These are phyloP conservation scores for Neoaliturus tenellus DNA, from an alignment of 2,888 invertebrate genomes.

Conservation along the genomic window DNA sequence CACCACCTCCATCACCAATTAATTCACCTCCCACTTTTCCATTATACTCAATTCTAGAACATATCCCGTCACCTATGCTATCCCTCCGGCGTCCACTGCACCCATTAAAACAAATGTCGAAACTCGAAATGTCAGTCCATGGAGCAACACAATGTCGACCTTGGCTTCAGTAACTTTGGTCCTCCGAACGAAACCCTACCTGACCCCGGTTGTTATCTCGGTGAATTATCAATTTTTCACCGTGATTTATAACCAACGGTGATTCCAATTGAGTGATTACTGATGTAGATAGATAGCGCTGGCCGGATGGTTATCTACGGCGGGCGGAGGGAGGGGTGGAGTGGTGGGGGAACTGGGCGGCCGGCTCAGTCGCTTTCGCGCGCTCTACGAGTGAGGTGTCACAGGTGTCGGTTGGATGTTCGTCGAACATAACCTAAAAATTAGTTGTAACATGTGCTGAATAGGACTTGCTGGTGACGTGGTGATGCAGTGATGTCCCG, in stretches of 20 bases:
- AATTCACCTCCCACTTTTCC: too few relatives aligned
- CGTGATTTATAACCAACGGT: constrained; percentile 47
- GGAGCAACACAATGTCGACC: too few relatives aligned
- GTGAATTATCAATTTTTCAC: constrained; percentile 39
- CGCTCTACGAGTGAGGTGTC: constrained; percentile 26
- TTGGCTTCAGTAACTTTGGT: too few relatives aligned
- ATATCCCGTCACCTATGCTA: too few relatives aligned
- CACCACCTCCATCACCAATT: too few relatives aligned
- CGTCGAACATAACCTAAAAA: constrained; percentile 55
- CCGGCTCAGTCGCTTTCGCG: constrained; percentile 54
- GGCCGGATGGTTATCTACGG: constrained; percentile 53
- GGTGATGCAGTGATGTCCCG: constrained; percentile 82
- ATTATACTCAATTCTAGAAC: too few relatives aligned
- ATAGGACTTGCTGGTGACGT: constrained; percentile 21
- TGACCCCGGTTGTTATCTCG: constrained; percentile 26
- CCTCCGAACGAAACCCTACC: constrained; percentile 24
- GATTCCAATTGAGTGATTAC: constrained; percentile 58
- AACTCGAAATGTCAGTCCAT: constrained; percentile 21
- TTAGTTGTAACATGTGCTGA: constrained; percentile 41
- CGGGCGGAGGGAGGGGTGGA: constrained; percentile 1
- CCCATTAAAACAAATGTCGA: too few relatives aligned
- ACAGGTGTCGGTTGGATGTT: constrained; percentile 17
- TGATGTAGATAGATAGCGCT: constrained; percentile 54
- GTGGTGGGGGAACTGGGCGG: constrained; percentile 11
- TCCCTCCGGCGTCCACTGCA: too few relatives aligned